Percentiles rank a stretch among this genome's conserved stretches.
Conservation (phyloP, 35 echinoderm and acorn worm species). For the Acanthaster planci region DNA sequence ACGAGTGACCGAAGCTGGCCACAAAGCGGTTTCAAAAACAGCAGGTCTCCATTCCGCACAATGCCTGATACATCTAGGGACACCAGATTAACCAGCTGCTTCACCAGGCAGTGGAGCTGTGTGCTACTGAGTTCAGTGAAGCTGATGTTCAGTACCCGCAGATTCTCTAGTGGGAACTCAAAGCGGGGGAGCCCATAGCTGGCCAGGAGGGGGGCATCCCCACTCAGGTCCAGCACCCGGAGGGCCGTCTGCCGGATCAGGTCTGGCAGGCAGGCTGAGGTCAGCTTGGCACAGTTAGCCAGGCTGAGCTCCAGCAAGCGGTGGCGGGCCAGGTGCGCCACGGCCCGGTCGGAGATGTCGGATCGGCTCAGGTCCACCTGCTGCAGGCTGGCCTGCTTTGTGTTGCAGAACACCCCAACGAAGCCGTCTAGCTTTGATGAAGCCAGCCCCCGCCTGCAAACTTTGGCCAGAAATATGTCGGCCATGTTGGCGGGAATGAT, state of each 20-base stretch:
- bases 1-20: constrained; percentile 67
- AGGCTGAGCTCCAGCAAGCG: constrained; percentile 73
- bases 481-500: constrained; percentile 60
- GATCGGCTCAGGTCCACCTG: constrained; percentile 63
- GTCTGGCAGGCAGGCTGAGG: constrained; percentile 45
- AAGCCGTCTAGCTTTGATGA: constrained; percentile 27
- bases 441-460: constrained; percentile 9
- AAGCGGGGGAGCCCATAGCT: constrained; percentile 39
- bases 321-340: constrained; percentile 59
- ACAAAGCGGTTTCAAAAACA: constrained; percentile 56
- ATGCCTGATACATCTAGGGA: constrained; percentile 76
- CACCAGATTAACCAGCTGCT: constrained; percentile 53
- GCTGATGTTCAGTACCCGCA: constrained; percentile 76
- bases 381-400: constrained; percentile 48
- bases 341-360: constrained; percentile 44
- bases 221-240: constrained; percentile 65
- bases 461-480: constrained; percentile 63
- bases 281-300: constrained; percentile 53
- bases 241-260: constrained; percentile 46
- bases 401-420: constrained; percentile 69
- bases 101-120: constrained; percentile 68
- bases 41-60: constrained; percentile 75
- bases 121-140: constrained; percentile 64
- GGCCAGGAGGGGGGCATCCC: constrained; percentile 30
- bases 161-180: constrained; percentile 66